A percentile compares a stretch with the other conserved stretches of the same genome.
These are phyloP conservation scores for Lepidurus arcticus DNA, from an alignment of 1,140 invertebrate genomes.

Conservation along the genomic window DNA sequence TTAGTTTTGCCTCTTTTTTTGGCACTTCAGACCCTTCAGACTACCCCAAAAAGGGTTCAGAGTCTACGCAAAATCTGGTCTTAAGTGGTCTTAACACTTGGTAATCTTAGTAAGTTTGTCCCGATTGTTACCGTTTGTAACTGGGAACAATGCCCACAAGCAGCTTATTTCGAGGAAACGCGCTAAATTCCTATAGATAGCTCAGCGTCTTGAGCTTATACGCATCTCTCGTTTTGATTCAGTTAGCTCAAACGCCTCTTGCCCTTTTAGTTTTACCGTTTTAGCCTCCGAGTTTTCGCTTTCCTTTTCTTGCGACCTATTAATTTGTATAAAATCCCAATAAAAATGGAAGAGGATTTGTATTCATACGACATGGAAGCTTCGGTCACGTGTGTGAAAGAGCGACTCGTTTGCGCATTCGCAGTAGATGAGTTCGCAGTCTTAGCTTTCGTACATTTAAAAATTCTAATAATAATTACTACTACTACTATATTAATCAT, in stretches of 20 bases:
- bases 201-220: background rate
- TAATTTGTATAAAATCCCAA: background rate
- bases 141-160: background rate
- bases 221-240: background rate
- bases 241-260: background rate
- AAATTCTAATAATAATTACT: background rate
- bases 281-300: background rate
- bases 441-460: background rate
- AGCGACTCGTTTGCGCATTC: background rate
- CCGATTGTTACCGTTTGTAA: background rate
- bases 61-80: background rate
- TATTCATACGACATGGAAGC: slow-evolving; percentile 19
- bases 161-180: background rate
- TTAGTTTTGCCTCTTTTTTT: too few relatives aligned
- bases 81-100: too few relatives aligned
- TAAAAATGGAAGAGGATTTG: background rate
- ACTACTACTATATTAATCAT: background rate
- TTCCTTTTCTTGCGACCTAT: background rate
- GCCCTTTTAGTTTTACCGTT: background rate
- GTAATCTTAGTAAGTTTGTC: too few relatives aligned
- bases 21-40: background rate
- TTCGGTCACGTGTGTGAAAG: background rate
- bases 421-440: background rate
- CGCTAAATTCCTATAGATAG: background rate
- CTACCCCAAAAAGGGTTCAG: background rate